Evolutionary conservation across 2,797 vertebrate genomes (phyloP).

Genomic region (Hydrophis major): DNA sequence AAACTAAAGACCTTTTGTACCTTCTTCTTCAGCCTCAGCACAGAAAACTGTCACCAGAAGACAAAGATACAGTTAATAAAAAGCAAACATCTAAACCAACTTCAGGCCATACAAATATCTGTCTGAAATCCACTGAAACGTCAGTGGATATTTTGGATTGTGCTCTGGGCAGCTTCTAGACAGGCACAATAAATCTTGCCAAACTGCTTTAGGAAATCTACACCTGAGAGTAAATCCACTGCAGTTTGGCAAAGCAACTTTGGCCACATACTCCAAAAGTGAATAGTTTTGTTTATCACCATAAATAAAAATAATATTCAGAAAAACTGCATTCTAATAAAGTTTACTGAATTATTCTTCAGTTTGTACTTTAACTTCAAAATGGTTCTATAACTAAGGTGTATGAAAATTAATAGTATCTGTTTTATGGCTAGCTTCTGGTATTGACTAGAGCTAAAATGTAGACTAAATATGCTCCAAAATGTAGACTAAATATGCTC

Average conservation of each 20-base stretch:
- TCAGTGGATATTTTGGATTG: not conserved
- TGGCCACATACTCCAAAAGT: not conserved
- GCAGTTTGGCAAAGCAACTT: fast-evolving
- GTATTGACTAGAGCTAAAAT: not conserved
- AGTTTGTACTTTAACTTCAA: not conserved
- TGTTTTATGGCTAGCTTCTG: not conserved
- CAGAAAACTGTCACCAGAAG: slow-evolving; percentile 8
- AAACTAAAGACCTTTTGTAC: not conserved
- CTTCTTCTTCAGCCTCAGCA: not conserved
- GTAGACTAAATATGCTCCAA: no score
- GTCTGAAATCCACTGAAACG: not conserved
- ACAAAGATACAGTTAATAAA: not conserved
- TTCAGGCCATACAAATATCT: slow-evolving; percentile 3
- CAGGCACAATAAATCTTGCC: not conserved
- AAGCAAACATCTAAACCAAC: not conserved
- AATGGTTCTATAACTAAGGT: not conserved
- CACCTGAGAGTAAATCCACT: not conserved
- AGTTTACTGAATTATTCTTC: not conserved
- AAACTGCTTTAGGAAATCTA: not conserved
- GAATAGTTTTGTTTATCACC: fast-evolving
- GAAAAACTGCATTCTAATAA: not conserved
- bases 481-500: no score
- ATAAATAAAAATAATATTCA: not conserved
- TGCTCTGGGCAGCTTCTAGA: not conserved
- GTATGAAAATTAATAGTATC: not conserved